These are phyloP conservation scores for Phataginus tetradactyla DNA, from an alignment of 2,797 vertebrate genomes.

Conservation along the genomic window DNA sequence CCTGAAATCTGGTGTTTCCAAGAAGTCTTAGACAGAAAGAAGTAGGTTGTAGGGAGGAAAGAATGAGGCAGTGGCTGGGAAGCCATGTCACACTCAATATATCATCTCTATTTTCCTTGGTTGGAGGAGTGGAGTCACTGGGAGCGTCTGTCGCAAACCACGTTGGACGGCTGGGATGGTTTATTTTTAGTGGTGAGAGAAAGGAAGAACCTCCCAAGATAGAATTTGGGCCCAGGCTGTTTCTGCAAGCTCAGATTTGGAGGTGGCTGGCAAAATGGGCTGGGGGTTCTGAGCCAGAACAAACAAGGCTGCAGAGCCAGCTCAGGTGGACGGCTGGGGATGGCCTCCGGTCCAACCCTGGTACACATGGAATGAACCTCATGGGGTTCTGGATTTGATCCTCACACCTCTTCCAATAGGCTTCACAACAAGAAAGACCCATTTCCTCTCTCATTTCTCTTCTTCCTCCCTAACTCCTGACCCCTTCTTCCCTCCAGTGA, in stretches of 20 bases:
- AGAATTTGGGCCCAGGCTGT: slow-evolving; percentile 54
- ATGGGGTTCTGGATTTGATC: background rate
- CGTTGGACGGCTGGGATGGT: background rate
- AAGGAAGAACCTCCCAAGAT: slow-evolving; percentile 74
- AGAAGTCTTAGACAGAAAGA: background rate
- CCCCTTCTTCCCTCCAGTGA: background rate
- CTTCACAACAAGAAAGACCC: background rate
- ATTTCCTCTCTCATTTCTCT: background rate
- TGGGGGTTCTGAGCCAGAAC: slow-evolving; percentile 49
- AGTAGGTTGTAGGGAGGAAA: background rate
- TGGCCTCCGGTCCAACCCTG: background rate
- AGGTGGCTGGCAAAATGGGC: slow-evolving; percentile 20
- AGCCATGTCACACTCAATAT: slow-evolving; percentile 33
- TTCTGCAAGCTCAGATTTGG: slow-evolving; percentile 60
- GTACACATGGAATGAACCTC: background rate
- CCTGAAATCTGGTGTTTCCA: slow-evolving; percentile 16
- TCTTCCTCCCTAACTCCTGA: background rate
- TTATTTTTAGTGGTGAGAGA: slow-evolving; percentile 78
- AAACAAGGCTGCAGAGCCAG: slow-evolving; percentile 23
- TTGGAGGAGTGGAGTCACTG: slow-evolving; percentile 49
- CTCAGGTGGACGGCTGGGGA: background rate
- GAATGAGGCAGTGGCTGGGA: background rate
- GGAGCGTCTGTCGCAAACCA: slow-evolving; percentile 39
- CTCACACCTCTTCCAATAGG: background rate
- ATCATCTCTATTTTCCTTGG: slow-evolving; percentile 63